Evolutionary conservation across 2,888 invertebrate species (phyloP).

Genomic region (Thera obeliscata): DNA sequence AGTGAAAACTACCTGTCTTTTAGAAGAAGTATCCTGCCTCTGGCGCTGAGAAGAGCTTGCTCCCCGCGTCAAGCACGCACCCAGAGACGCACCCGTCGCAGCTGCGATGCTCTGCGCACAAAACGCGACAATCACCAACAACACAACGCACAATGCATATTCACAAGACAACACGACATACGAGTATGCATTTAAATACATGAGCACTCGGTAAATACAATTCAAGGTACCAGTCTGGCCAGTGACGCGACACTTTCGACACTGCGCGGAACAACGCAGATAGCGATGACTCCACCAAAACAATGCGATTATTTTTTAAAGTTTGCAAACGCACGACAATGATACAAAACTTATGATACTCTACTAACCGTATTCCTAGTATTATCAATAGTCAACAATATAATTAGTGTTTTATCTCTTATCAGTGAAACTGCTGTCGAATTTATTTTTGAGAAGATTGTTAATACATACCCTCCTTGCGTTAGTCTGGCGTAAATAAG

Average conservation of each 20-base stretch:
- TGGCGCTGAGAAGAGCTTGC: constrained; percentile 84
- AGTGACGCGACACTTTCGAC: constrained; percentile 51
- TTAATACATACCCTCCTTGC: constrained; percentile 72
- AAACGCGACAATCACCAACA: constrained; percentile 39
- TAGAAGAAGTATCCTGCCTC: constrained; percentile 79
- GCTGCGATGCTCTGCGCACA: constrained; percentile 77
- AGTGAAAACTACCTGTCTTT: constrained; percentile 70
- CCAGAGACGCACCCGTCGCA: constrained; percentile 83
- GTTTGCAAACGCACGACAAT: constrained; percentile 28
- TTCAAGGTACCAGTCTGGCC: constrained; percentile 37
- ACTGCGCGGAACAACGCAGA: constrained; percentile 45
- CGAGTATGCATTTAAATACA: constrained; percentile 35
- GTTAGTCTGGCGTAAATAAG: constrained; percentile 82
- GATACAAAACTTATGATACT: constrained; percentile 19
- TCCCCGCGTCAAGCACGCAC: constrained; percentile 84
- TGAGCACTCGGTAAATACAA: constrained; percentile 21
- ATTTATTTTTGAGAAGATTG: constrained; percentile 1
- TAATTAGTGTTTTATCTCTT: constrained; percentile 12
- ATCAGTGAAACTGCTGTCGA: constrained; percentile 18
- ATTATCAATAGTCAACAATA: constrained; percentile 22
- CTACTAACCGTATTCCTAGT: constrained; percentile 30
- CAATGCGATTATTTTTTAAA: constrained; percentile 36
- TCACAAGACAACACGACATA: constrained; percentile 30
- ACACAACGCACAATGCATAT: constrained; percentile 34
- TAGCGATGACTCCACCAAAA: constrained; percentile 41